Evolutionary conservation across 2,888 invertebrate species (phyloP).

Genomic region (Caradrina kadenii): DNA sequence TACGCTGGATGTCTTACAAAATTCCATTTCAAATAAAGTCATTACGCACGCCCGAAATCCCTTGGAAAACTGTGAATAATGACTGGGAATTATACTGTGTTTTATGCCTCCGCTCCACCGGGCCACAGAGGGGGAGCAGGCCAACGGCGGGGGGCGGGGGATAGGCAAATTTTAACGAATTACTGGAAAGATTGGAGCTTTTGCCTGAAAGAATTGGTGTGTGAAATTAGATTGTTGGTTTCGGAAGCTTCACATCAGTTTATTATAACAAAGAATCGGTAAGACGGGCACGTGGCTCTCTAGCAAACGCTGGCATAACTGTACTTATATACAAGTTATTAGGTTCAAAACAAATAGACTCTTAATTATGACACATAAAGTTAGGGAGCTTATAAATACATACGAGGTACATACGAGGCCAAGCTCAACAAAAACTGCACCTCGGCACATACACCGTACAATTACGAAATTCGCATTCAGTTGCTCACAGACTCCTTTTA

Average conservation of each 20-base stretch:
- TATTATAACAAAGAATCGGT: constrained; percentile 61
- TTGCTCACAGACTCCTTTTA: constrained; percentile 2
- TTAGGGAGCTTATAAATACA: no score
- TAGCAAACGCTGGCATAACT: no score
- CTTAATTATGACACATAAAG: background rate
- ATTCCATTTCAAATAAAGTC: constrained; percentile 81
- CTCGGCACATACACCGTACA: background rate
- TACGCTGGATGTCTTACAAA: constrained; percentile 70
- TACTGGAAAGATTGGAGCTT: constrained; percentile 78
- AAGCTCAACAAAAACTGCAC: background rate
- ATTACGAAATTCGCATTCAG: constrained; percentile 11
- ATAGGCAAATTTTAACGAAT: constrained; percentile 79
- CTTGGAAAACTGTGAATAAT: constrained; percentile 82
- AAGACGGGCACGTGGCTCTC: constrained; percentile 22
- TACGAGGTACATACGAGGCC: no score
- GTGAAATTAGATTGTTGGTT: constrained; percentile 81
- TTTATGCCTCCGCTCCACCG: constrained; percentile 73
- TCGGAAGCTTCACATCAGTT: constrained; percentile 63
- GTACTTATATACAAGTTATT: background rate
- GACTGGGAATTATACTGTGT: constrained; percentile 82
- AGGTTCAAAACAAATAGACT: constrained; percentile 11
- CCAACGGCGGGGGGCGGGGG: constrained; percentile 37
- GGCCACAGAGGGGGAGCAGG: constrained; percentile 27
- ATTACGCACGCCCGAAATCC: constrained; percentile 76
- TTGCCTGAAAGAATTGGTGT: constrained; percentile 77